A percentile compares a stretch with the other conserved stretches of the same genome.
Evolutionary conservation across 2,113 vertebrate species (phyloP).

Genomic region (Chlamydotis undulata): DNA sequence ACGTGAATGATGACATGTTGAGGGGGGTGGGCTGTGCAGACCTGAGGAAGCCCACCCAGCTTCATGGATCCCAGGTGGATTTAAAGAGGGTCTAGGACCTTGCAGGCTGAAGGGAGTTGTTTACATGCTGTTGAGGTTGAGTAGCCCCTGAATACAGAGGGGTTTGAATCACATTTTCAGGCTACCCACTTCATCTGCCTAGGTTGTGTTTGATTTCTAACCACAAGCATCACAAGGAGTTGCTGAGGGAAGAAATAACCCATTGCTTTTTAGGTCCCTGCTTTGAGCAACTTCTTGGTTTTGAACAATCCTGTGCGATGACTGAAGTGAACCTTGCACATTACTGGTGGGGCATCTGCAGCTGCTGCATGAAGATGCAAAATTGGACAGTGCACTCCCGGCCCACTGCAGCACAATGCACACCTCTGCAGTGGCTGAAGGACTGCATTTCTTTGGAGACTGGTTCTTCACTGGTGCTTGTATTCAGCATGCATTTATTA

Average conservation of each 20-base stretch:
- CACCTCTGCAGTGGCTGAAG: not conserved
- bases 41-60: fast-evolving
- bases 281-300: not conserved
- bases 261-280: not conserved
- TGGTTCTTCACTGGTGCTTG: not conserved
- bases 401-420: fast-evolving
- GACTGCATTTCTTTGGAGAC: not conserved
- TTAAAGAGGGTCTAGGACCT: not conserved
- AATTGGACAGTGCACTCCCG: fast-evolving
- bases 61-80: not conserved
- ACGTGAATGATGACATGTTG: fast-evolving
- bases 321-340: not conserved
- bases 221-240: not conserved
- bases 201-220: not conserved
- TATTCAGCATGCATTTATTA: not conserved
- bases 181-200: not conserved
- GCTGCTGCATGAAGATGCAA: not conserved
- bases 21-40: not conserved
- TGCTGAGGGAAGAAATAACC: not conserved
- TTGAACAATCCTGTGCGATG: not conserved
- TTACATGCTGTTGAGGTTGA: not conserved
- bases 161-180: not conserved
- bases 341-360: fast-evolving
- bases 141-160: not conserved
- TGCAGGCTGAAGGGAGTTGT: not conserved